Base-by-base conservation (phyloP, 2,797 vertebrate species). In the Antrozous pallidus region DNA sequence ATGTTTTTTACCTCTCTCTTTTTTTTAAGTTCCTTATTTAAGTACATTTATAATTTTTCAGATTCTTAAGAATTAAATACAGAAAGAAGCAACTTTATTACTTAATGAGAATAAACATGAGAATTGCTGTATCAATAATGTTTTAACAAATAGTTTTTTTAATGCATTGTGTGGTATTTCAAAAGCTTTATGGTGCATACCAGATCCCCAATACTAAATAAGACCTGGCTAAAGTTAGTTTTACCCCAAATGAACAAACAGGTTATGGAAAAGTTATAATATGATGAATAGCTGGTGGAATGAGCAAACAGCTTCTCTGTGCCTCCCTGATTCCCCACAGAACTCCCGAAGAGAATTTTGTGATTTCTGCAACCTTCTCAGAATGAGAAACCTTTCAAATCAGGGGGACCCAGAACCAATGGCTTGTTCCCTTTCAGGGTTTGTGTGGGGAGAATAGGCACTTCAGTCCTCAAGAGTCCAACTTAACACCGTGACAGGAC, bases 1-100 rank as follows among this genome's bases (percentile, higher is more conserved):
- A 70, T 70, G 61, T 31, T 61, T 77, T 95, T 93, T 75, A 69
- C 45, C 63, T 71, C 77, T 95, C 5, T 58, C 10, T 90, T 83
- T 56, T 90, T 83, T 86, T 26, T n/a, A n/a, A 86, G n/a, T 82
- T 92, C 8, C 22, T 79, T 49, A 54, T 31, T 65, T 85, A 82
- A 86, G 22, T 74, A 47, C 20, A 70, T 28, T 75, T 74, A 22
- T 67, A 81, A 88, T 78, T 92, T 95, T 58, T 78, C 70, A 26
- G 24, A 26, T 86, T 88, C 78, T 90, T 54, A 81, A 89, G 13
- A 89, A 67, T 40, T 40, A 40, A 78, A 42, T 74, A 61, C 4
- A 28, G 14, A 88, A 91, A 91, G 36, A 78, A 65, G 13, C 18
- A 85, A 81, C 82, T 91, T 80, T 42, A 51, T 77, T 80, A 69